Evolutionary conservation across 2,888 invertebrate species (phyloP).

Genomic region (Napeogenes inachia): DNA sequence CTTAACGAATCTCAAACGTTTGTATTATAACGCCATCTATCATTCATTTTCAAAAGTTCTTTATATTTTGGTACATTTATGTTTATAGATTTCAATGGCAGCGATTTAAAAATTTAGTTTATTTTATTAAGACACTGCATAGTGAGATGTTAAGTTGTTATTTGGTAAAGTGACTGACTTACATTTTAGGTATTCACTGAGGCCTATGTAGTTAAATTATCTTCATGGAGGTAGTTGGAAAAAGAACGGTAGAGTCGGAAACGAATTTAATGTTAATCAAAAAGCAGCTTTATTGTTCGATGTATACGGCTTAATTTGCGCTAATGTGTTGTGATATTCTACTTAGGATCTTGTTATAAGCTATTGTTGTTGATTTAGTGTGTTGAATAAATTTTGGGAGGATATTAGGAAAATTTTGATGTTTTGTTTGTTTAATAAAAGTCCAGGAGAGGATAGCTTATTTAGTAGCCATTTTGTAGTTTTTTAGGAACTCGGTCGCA

Average conservation of each 20-base stretch:
- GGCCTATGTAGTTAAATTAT: too few species aligned
- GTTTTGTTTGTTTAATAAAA: background rate
- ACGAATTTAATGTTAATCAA: constrained; percentile 12
- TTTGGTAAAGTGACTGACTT: background rate
- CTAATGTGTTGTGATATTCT: constrained; percentile 67
- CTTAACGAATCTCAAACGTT: too few species aligned
- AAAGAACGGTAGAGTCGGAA: background rate
- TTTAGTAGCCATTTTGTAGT: constrained; percentile 16
- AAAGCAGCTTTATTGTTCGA: constrained; percentile 33
- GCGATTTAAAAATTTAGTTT: too few species aligned
- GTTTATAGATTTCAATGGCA: too few species aligned
- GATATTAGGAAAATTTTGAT: constrained; percentile 3
- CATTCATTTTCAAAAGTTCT: too few species aligned
- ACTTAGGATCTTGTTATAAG: constrained; percentile 40
- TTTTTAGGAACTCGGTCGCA: constrained; percentile 17
- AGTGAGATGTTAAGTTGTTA: too few species aligned
- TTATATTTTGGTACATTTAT: too few species aligned
- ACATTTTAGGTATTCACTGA: background rate
- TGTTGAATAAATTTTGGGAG: background rate
- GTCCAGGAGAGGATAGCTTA: constrained; percentile 13
- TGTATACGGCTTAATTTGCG: constrained; percentile 65
- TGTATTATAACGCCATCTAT: too few species aligned
- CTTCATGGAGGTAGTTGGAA: background rate
- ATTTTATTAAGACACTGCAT: too few species aligned
- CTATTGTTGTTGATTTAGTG: constrained; percentile 63